Evolutionary conservation across 2,797 vertebrate species (phyloP).

Genomic region (Rhodeus uyekii): DNA sequence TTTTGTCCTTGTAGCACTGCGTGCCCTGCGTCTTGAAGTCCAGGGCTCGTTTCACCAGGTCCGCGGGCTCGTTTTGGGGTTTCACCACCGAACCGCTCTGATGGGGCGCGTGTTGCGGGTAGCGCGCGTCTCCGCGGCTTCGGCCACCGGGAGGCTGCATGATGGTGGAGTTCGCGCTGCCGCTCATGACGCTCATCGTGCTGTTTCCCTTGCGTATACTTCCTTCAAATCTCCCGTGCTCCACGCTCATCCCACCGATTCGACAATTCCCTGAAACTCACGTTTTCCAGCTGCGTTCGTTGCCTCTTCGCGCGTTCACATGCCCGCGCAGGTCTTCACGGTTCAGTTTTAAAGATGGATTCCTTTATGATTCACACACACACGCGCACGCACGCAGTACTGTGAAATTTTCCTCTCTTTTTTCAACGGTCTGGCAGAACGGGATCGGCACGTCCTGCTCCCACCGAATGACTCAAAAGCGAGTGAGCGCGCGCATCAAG

Average conservation of each 20-base stretch:
- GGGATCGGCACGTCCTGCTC: constrained; percentile 4
- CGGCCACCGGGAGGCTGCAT: constrained; percentile 69
- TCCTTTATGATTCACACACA: constrained; percentile 13
- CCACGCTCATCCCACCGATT: constrained; percentile 65
- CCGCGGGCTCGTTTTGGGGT: constrained; percentile 76
- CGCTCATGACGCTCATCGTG: constrained; percentile 37
- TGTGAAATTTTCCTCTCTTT: neutral
- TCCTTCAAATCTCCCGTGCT: constrained; percentile 64
- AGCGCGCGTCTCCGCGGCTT: constrained; percentile 70
- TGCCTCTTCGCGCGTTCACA: constrained; percentile 12
- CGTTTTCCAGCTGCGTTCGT: neutral
- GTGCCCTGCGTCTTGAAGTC: constrained; percentile 96
- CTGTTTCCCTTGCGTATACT: constrained; percentile 57
- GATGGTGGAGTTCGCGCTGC: constrained; percentile 59
- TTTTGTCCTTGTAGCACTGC: constrained; percentile 99
- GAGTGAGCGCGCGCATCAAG: constrained; percentile 22
- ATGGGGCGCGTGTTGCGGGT: constrained; percentile 39
- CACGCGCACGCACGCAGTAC: neutral
- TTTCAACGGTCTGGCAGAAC: neutral
- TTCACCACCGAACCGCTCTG: constrained; percentile 27
- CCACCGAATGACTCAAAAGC: constrained; percentile 26
- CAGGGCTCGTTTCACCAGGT: constrained; percentile 87
- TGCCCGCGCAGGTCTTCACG: neutral
- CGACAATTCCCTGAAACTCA: neutral
- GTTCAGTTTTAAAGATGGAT: constrained; percentile 34